Evolutionary conservation across 2,797 vertebrate genomes (phyloP).

Genomic region (Buphagus erythrorhynchus): DNA sequence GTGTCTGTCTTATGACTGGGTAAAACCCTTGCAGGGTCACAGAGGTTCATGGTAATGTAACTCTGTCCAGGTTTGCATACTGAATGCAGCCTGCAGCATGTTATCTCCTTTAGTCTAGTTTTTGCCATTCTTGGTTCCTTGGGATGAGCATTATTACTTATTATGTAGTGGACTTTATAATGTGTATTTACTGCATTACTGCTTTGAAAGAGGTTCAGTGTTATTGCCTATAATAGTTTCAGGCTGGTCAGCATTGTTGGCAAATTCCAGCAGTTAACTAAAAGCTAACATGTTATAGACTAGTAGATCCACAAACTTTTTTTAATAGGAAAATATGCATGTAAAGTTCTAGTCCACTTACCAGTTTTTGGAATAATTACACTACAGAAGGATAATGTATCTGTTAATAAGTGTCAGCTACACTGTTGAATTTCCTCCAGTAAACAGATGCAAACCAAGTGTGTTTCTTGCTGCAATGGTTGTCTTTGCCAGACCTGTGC

Average conservation of each 20-base stretch:
- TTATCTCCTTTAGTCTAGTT: not conserved
- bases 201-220: not conserved
- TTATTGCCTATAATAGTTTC: not conserved
- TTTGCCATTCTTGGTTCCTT: not conserved
- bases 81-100: not conserved
- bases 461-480: not conserved
- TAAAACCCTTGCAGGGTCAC: not conserved
- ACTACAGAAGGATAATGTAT: not conserved
- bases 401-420: slow-evolving; percentile 9
- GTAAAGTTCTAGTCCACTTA: not conserved
- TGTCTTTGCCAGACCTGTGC: not conserved
- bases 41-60: not conserved
- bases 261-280: not conserved
- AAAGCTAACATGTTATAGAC: not conserved
- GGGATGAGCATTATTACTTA: not conserved
- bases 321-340: not conserved
- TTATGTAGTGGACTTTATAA: not conserved
- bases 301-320: not conserved
- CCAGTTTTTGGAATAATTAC: slow-evolving; percentile 16
- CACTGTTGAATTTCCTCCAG: not conserved
- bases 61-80: not conserved
- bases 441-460: not conserved
- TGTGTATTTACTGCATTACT: not conserved
- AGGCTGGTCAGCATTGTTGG: not conserved
- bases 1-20: not conserved